Evolutionary conservation across 2,888 invertebrate species (phyloP).

Genomic region (Sarcophaga subvicina): DNA sequence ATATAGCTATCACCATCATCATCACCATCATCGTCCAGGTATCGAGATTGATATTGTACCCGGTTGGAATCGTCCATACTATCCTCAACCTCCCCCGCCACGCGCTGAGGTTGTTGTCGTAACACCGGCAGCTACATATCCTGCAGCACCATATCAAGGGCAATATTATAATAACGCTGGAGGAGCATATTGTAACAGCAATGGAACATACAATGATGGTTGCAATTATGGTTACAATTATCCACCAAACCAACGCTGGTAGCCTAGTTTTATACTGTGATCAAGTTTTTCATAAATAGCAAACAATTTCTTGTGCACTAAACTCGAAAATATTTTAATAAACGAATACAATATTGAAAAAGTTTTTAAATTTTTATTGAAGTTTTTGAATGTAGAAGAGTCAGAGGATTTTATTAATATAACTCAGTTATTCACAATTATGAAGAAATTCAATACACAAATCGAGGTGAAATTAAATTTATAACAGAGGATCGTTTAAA

Average conservation of each 20-base stretch:
- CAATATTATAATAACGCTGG: slow-evolving; percentile 50
- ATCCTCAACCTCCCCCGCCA: slow-evolving; percentile 66
- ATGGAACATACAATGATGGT: slow-evolving; percentile 25
- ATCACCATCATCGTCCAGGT: slow-evolving; percentile 75
- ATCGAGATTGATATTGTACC: slow-evolving; percentile 77
- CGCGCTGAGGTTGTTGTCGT: slow-evolving; percentile 66
- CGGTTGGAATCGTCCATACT: slow-evolving; percentile 57
- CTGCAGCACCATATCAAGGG: slow-evolving; percentile 21
- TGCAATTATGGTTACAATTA: slow-evolving; percentile 52
- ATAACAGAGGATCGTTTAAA: too few species aligned
- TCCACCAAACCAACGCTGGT: slow-evolving; percentile 52
- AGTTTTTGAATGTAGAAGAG: too few species aligned
- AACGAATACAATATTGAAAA: too few species aligned
- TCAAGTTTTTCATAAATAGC: too few species aligned
- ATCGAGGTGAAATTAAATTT: too few species aligned
- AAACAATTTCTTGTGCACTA: too few species aligned
- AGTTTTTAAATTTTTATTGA: too few species aligned
- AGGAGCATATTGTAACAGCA: slow-evolving; percentile 46
- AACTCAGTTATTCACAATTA: too few species aligned
- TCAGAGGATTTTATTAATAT: too few species aligned
- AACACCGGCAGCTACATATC: slow-evolving; percentile 52
- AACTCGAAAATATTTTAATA: too few species aligned
- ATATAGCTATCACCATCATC: slow-evolving; percentile 71
- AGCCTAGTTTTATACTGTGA: background rate
- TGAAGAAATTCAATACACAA: too few species aligned